A percentile compares a stretch with the other conserved stretches of the same genome.
Conservation (phyloP, 2,888 invertebrate species). For the Phyllotreta striolata region DNA sequence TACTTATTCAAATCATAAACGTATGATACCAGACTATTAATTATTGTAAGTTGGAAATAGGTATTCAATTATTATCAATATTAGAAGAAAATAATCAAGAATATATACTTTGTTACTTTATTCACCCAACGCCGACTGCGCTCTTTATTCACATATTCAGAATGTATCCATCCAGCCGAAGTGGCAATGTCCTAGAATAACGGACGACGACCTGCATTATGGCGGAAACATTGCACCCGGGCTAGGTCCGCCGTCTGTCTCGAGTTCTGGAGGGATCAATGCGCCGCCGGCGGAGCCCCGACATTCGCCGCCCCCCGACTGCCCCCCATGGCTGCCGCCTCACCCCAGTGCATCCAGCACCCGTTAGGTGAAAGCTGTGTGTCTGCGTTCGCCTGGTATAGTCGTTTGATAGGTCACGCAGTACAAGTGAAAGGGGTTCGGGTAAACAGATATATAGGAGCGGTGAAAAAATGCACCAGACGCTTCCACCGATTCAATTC, state of each 20-base stretch:
- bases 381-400: conserved; percentile 9
- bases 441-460: not conserved
- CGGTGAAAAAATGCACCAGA: not conserved
- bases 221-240: conserved; percentile 59
- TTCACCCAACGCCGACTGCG: no score
- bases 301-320: conserved; percentile 67
- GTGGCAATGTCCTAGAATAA: conserved; percentile 55
- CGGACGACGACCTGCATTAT: conserved; percentile 57
- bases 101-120: no score
- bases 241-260: conserved; percentile 60
- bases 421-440: conserved; percentile 20
- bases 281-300: conserved; percentile 54
- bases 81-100: no score
- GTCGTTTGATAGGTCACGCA: conserved; percentile 29
- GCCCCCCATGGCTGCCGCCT: conserved; percentile 9
- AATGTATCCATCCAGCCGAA: conserved; percentile 13
- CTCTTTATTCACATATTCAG: no score
- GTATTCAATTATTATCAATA: no score
- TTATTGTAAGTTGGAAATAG: no score
- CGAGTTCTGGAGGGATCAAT: conserved; percentile 60
- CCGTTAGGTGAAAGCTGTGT: conserved; percentile 27
- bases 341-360: not conserved
- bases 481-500: no score
- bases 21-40: no score
- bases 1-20: no score